These are phyloP conservation scores for Cassiopea andromeda DNA, from an alignment of 30 jellyfish, hydroid and myxozoan genomes.

Conservation along the genomic window DNA sequence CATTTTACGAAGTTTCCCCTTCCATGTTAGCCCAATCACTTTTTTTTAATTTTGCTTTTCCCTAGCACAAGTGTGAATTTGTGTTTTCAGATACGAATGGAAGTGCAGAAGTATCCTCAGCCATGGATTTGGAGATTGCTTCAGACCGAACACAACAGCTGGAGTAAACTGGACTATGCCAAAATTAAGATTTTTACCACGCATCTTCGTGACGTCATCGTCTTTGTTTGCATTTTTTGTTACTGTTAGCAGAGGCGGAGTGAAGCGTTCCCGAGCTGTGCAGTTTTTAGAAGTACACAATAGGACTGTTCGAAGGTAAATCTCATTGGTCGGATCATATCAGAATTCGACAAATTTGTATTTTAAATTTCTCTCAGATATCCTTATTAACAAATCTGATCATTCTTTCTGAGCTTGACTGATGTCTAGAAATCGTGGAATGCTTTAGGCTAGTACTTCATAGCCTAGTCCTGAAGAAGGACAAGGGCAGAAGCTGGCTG, in stretches of 20 bases:
- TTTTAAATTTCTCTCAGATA: no score
- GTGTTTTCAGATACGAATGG: slow-evolving; percentile 58
- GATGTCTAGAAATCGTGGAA: no score
- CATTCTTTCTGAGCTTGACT: no score
- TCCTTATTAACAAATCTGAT: no score
- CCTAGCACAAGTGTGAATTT: background rate
- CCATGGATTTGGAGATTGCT: slow-evolving; percentile 30
- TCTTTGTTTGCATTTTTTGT: slow-evolving; percentile 54
- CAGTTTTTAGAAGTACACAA: slow-evolving; percentile 46
- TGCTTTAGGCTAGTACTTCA: no score
- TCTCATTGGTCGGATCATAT: no score
- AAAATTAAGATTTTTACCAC: slow-evolving; percentile 34
- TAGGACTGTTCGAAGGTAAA: slow-evolving; percentile 30
- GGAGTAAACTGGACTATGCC: slow-evolving; percentile 56
- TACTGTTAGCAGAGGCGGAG: slow-evolving; percentile 46
- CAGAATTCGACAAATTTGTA: no score
- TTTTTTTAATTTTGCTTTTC: background rate
- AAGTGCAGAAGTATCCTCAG: slow-evolving; percentile 31
- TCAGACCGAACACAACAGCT: slow-evolving; percentile 32
- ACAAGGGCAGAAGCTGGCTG: no score
- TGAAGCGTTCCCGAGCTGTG: slow-evolving; percentile 47
- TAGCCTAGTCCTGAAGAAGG: no score
- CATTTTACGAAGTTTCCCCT: no score
- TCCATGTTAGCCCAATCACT: background rate
- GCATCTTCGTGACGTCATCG: slow-evolving; percentile 38